Evolutionary conservation across 2,797 vertebrate genomes (phyloP), one percentile per base, ranked within the genome.

Genomic region (Ficedula albicollis): DNA sequence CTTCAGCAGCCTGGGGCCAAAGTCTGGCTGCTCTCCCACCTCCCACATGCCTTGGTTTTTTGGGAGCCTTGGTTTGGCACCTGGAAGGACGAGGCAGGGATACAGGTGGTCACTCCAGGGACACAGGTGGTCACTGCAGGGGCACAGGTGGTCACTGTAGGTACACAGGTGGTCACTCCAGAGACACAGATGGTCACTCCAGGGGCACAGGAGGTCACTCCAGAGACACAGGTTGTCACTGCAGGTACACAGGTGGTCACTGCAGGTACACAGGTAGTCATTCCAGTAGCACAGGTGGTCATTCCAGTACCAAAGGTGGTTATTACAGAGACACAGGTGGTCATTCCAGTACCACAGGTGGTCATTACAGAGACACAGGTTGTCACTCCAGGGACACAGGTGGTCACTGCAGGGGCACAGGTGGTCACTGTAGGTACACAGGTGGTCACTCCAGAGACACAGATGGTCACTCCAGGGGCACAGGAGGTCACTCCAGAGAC

Each of bases 41-140:
- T 85, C 73, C 52, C 26, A 3, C 0, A 0, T 16, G 21, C 11
- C 3, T 12, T 41, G 43, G 13, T 5, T 10, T 41, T 74, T 58
- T 43, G 73, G 38, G 41, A 30, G 41, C 1, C 4, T 30, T 9
- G 36, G 3, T 55, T 80, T 41, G 73, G 29, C 23, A 0, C 0
- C 76, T 29, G 22, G 16, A 3, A 15, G 1, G 60, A 25, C 5
- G 20, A 63, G 49, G 29, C 19, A 48, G 29, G 27, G 38, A 30
- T 12, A 4, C 30, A 12, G 25, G 25, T 29, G 64, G 44, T 48
- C 64, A 16, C 13, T 36, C 15, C 23, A 55, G 27, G 21, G 32
- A 36, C 16, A 5, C 23, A 3, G 41, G 2, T 64, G 62, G 38
- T n/a, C 32, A 36, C 27, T 36, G 20, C 29, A 23, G 10, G 19